These are phyloP conservation scores for Hoplias malabaricus DNA, from an alignment of 2,113 vertebrate genomes.

Conservation along the genomic window DNA sequence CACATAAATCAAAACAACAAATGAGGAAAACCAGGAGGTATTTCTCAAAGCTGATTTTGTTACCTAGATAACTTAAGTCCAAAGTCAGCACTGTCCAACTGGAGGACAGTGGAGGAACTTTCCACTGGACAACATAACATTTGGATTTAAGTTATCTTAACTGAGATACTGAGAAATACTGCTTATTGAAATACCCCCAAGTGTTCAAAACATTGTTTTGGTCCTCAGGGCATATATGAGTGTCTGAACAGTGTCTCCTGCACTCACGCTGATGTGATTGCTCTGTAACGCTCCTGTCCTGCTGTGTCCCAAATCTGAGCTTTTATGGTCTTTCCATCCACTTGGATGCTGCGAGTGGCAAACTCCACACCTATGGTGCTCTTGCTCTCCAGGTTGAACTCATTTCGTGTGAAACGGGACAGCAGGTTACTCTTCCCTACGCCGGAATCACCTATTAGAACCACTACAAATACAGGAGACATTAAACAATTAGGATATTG, in stretches of 20 bases:
- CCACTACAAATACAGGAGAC: conserved; percentile 73
- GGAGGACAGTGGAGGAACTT: no score
- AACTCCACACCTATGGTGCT: conserved; percentile 98
- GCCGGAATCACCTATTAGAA: conserved; percentile 94
- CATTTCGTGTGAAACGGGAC: conserved; percentile 95
- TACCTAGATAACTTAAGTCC: no score
- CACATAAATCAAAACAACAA: no score
- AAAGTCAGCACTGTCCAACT: no score
- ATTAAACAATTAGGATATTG: no score
- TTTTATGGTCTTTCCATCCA: conserved; percentile 96
- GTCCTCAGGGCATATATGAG: background rate
- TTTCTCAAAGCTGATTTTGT: no score
- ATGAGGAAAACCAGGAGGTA: no score
- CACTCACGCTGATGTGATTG: conserved; percentile 96
- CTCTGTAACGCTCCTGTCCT: conserved; percentile 93
- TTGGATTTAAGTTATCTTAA: no score
- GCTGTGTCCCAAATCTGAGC: conserved; percentile 98
- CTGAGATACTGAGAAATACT: background rate
- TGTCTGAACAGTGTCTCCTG: background rate
- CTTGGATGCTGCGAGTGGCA: conserved; percentile 95
- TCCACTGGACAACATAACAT: no score
- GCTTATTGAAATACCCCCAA: background rate
- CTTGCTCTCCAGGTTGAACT: conserved; percentile 98
- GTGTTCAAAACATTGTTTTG: background rate
- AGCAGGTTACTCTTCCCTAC: conserved; percentile 97